Evolutionary conservation across 2,113 vertebrate genomes (phyloP), one percentile per base, ranked within the genome.

Genomic region (Trematocara macrostoma): DNA sequence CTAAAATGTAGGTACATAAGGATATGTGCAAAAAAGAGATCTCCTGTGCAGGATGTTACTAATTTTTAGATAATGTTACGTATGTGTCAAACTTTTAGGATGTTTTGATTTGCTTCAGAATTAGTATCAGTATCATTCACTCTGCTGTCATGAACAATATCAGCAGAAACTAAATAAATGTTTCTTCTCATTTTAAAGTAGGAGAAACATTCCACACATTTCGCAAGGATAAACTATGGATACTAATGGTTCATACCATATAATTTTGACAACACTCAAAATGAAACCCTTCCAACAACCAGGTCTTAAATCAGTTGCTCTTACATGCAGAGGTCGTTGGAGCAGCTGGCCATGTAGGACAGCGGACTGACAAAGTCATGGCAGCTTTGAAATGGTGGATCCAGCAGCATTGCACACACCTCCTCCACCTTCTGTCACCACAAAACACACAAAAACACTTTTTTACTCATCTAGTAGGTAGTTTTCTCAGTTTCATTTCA

Each of bases 291-390:
- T 9, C 18, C 16, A 14, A 42, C n/a, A 42, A 26, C 71, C n/a
- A 55, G 47, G 31, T 64, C 3, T 81, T 40, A 34, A 67, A 42
- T 83, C 10, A 3, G 78, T 16, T 20, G 26, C 11, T 88, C 98
- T 99, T 96, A 99, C 98, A 95, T 96, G 95, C 98, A 99, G 85
- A 99, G 97, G 87, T 99, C 98, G 4, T 97, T 99, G 89, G 97
- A 97, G 92, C 98, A 99, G 96, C 98, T 97, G 93, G 98, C 97
- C 93, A 97, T 97, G 92, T 97, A 99, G 89, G 97, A 96, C 92
- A 97, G 92, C 7, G 98, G 98, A 89, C 97, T 99, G 93, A 99
- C 98, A 29, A 97, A 98, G 31, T 97, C 96, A n/a, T 98, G 97
- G 89, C 98, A 99, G 84, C 93, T 93, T 59, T 96, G 95, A 91